Evolutionary conservation across 2,888 invertebrate species (phyloP).

Genomic region (Andrena dorsata): DNA sequence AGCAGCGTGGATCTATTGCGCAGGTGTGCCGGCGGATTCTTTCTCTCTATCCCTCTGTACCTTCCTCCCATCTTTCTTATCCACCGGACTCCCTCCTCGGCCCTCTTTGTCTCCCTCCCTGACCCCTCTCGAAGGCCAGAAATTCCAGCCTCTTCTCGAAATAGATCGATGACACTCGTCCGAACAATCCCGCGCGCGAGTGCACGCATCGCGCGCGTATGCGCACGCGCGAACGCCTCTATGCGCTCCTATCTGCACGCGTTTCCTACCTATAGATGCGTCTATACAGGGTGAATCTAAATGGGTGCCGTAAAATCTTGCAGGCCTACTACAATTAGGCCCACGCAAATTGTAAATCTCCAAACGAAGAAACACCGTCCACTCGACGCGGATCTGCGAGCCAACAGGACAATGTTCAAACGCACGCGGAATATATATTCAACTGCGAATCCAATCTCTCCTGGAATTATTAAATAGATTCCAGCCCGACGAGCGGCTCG

Average conservation of each 20-base stretch:
- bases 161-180: constrained; percentile 85
- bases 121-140: constrained; percentile 78
- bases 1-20: constrained; percentile 62
- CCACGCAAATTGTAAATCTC: background rate
- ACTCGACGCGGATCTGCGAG: no score
- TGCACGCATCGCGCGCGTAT: constrained; percentile 53
- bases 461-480: no score
- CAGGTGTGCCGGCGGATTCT: constrained; percentile 59
- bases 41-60: constrained; percentile 28
- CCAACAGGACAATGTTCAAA: no score
- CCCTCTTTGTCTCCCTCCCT: constrained; percentile 48
- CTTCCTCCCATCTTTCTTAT: constrained; percentile 22
- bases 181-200: constrained; percentile 78
- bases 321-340: background rate
- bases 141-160: constrained; percentile 83
- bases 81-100: constrained; percentile 33
- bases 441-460: no score
- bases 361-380: no score
- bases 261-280: constrained; percentile 25
- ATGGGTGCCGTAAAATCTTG: background rate
- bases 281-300: constrained; percentile 16
- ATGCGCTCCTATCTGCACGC: constrained; percentile 9
- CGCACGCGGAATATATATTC: no score
- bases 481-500: no score
- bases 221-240: constrained; percentile 56